Conservation (phyloP, 2,113 vertebrate species). For the Calyptomena viridis region DNA sequence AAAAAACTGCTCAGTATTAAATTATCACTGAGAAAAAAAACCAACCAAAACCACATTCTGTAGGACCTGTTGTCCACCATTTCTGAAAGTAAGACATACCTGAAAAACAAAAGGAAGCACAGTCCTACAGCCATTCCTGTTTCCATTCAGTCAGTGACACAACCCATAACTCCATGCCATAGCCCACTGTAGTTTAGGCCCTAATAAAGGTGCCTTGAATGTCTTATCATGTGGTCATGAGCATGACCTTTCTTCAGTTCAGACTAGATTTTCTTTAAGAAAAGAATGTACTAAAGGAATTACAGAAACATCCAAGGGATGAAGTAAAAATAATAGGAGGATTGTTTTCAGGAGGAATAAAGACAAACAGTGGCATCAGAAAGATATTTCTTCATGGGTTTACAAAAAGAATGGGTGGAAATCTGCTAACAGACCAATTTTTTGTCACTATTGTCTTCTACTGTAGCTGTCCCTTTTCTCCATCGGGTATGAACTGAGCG, state of each 20-base stretch:
- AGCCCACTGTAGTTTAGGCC: not conserved
- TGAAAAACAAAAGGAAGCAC: not conserved
- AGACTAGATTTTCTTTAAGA: not conserved
- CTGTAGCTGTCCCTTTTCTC: not conserved
- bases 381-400: not conserved
- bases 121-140: not conserved
- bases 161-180: not conserved
- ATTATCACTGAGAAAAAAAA: not conserved
- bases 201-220: not conserved
- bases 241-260: not conserved
- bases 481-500: not conserved
- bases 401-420: slow-evolving; percentile 6
- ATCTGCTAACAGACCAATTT: slow-evolving; percentile 10
- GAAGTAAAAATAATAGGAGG: not conserved
- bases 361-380: not conserved
- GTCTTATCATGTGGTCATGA: not conserved
- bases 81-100: not conserved
- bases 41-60: not conserved
- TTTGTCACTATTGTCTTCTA: not conserved
- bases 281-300: not conserved
- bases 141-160: not conserved
- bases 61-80: not conserved
- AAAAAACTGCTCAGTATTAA: not conserved
- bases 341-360: not conserved
- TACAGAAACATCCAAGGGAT: not conserved